Percentiles rank a stretch among this genome's conserved stretches.
These are phyloP conservation scores for Myotis lucifugus DNA, from an alignment of 2,113 vertebrate genomes.

Conservation along the genomic window DNA sequence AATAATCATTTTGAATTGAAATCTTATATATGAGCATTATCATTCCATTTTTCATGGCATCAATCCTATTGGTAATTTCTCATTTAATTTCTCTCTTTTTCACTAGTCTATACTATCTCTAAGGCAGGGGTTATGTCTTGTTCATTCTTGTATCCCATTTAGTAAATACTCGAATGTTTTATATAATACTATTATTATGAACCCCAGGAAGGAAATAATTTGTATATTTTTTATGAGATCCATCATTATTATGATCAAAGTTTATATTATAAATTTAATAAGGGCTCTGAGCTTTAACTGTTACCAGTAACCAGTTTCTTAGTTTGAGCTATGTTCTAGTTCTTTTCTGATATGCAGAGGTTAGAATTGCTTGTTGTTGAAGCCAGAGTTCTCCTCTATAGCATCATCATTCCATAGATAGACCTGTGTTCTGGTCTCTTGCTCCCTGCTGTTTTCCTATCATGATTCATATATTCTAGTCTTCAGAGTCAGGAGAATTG, in stretches of 20 bases:
- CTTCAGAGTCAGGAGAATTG: not conserved
- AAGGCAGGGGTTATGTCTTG: not conserved
- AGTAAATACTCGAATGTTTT: not conserved
- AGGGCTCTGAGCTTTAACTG: not conserved
- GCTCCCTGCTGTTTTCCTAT: not conserved
- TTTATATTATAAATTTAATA: slow-evolving; percentile 25
- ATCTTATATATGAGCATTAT: not conserved
- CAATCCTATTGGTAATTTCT: not conserved
- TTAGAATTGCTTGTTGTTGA: not conserved
- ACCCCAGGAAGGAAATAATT: not conserved
- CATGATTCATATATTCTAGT: not conserved
- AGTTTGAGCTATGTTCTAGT: not conserved
- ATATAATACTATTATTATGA: not conserved
- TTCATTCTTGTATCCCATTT: not conserved
- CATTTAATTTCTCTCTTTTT: not conserved
- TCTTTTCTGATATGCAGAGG: not conserved
- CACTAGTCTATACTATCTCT: not conserved
- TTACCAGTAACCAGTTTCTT: not conserved
- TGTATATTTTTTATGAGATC: not conserved
- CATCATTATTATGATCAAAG: not conserved
- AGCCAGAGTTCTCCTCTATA: not conserved
- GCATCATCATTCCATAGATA: not conserved
- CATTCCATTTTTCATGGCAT: not conserved
- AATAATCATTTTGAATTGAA: not conserved
- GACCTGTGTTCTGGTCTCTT: not conserved